phyloP scores from a whole-genome alignment of 2,113 vertebrate species.

The Periophthalmus modestus region DNA sequence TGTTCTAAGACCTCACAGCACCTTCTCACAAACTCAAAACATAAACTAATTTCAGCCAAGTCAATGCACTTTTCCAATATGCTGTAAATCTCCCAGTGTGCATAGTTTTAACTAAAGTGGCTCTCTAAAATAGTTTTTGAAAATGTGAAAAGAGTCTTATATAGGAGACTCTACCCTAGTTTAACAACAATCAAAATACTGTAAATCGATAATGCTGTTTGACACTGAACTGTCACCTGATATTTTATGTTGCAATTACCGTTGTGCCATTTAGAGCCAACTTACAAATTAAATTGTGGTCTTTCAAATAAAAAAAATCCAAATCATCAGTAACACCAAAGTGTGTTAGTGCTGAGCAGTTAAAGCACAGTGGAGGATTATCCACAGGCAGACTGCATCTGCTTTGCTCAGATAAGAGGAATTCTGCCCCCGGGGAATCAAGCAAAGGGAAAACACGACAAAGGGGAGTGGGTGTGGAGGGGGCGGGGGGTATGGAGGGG shows the following conservation, averaged over 20 bases:
- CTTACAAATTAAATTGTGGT: slow-evolving; percentile 41
- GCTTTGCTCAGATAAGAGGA: slow-evolving; percentile 71
- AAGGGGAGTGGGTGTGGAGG: slow-evolving; percentile 28
- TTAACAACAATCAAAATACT: background rate
- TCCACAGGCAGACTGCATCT: slow-evolving; percentile 54
- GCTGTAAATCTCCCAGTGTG: background rate
- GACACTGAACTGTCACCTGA: slow-evolving; percentile 49
- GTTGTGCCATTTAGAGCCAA: slow-evolving; percentile 38
- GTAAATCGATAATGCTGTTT: background rate
- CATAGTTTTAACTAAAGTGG: slow-evolving; percentile 2
- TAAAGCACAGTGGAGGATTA: slow-evolving; percentile 60
- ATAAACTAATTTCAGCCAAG: background rate
- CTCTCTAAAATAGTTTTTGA: background rate
- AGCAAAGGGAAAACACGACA: slow-evolving; percentile 50
- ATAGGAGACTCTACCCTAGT: too few species aligned
- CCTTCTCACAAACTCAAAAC: background rate
- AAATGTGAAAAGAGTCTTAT: background rate
- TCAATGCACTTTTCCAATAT: background rate
- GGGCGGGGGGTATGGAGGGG: slow-evolving; percentile 2
- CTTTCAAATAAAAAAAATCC: slow-evolving; percentile 44
- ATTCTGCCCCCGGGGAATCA: slow-evolving; percentile 59
- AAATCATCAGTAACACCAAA: slow-evolving; percentile 56
- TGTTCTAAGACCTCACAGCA: background rate
- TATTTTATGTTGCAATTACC: slow-evolving; percentile 51
- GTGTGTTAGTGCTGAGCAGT: slow-evolving; percentile 52